Base-by-base conservation (phyloP, 2,888 invertebrate species). In the Melanchra persicariae region DNA sequence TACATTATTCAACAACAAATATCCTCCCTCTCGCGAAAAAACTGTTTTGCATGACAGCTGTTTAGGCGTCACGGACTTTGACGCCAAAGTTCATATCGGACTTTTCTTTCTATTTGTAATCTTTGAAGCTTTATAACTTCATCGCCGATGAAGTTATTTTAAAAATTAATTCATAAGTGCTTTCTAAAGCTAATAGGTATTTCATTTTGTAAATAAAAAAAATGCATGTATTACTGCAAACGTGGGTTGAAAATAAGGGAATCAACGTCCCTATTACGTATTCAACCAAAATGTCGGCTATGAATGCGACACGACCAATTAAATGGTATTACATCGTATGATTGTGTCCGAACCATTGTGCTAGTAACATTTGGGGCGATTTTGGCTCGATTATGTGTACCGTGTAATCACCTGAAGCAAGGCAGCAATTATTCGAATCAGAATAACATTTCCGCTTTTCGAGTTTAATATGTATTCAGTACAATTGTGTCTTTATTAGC, bases 251-350 rank as follows among this genome's bases (percentile, higher is more conserved):
- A 78, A 67, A 52, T 68, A 81, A 69, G 78, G 82, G 78, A 61
- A 68, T 52, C 45, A 24, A 51, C 54, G 22, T 64, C 64, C 45
- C 51, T 59, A 71, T 62, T 63, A 72, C 43, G 49, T 77, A 70
- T 68, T 70, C 76, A 81, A 85, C 74, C 70, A 81, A 85, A 87
- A 81, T 84, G 72, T 85, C 84, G 61, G 69, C 67, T 59, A 71
- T 87, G 86, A 90, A 91, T 87, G 86, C 87, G 88, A 89, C 89
- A 88, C 84, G 82, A 86, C 82, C 90, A 92, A 92, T 93, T 92
- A 92, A 90, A 91, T 87, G 77, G 87, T 88, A 91, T 91, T 91
- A 91, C 84, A 83, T 73, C 65, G 82, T 83, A 84, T 81, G 82
- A 89, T 89, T 88, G 89, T 85, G 81, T 87, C 85, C 87, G 81